Percentiles rank a stretch among this genome's conserved stretches.
Evolutionary conservation across 2,888 invertebrate genomes (phyloP).

Genomic region (Allacma fusca): DNA sequence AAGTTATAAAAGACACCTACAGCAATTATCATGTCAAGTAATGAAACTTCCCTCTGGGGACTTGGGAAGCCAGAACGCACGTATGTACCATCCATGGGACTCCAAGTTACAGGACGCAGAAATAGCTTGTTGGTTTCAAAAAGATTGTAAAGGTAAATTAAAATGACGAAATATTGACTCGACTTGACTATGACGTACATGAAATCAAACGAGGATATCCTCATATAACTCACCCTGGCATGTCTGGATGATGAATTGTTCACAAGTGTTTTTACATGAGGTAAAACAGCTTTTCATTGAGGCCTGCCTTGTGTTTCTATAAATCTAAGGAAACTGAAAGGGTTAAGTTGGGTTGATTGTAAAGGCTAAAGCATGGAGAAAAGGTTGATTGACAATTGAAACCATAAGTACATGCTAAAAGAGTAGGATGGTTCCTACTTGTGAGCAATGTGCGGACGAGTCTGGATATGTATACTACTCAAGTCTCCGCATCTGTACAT

Average conservation of each 20-base stretch:
- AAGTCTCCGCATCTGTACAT: background rate
- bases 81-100: background rate
- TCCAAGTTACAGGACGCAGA: background rate
- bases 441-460: background rate
- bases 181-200: background rate
- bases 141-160: conserved; percentile 12
- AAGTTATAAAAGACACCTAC: conserved; percentile 7
- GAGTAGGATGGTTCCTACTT: no score
- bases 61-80: background rate
- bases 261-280: conserved; percentile 2
- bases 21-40: conserved; percentile 13
- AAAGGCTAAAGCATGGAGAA: conserved; percentile 5
- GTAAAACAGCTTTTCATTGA: conserved; percentile 9
- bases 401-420: no score
- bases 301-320: background rate
- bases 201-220: background rate
- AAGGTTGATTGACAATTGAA: conserved; percentile 5
- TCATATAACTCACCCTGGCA: background rate
- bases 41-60: background rate
- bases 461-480: background rate
- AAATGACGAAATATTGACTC: conserved; percentile 10
- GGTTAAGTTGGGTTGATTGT: conserved; percentile 31
- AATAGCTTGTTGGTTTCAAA: background rate
- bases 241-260: background rate
- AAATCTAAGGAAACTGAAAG: conserved; percentile 14